Conservation (phyloP, 2,888 invertebrate species). For the Chalcosyrphus nemorum region DNA sequence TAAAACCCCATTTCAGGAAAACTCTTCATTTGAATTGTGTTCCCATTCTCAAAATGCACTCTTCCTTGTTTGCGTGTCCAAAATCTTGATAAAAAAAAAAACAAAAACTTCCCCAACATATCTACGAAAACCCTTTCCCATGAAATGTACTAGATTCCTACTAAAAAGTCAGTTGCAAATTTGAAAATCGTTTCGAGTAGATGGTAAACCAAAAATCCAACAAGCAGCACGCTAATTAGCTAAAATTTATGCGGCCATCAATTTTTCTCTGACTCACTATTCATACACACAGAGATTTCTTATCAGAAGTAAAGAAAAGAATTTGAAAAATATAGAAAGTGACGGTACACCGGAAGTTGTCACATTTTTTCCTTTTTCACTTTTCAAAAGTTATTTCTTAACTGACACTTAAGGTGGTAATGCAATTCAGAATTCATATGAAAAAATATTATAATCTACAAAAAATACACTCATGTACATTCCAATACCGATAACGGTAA, state of each 20-base stretch:
- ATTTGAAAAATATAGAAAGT: background rate
- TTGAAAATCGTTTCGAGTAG: background rate
- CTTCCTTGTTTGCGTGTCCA: no score
- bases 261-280: background rate
- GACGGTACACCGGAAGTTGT: background rate
- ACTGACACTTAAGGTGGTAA: background rate
- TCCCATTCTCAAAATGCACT: no score
- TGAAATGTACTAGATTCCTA: no score
- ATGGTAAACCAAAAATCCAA: background rate
- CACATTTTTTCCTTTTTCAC: background rate
- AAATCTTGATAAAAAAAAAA: no score
- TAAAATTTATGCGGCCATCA: background rate
- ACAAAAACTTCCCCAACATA: no score
- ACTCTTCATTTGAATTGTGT: no score
- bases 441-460: background rate
- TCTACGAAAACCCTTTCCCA: background rate
- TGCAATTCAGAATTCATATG: background rate
- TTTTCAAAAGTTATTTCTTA: background rate
- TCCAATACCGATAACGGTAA: slow-evolving; percentile 59
- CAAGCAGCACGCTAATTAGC: background rate
- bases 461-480: slow-evolving; percentile 9
- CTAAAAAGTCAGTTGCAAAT: background rate
- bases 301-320: background rate
- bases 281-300: background rate
- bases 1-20: no score